These are phyloP conservation scores for Calliphora vomitoria DNA, from an alignment of 2,888 invertebrate species.

Conservation along the genomic window DNA sequence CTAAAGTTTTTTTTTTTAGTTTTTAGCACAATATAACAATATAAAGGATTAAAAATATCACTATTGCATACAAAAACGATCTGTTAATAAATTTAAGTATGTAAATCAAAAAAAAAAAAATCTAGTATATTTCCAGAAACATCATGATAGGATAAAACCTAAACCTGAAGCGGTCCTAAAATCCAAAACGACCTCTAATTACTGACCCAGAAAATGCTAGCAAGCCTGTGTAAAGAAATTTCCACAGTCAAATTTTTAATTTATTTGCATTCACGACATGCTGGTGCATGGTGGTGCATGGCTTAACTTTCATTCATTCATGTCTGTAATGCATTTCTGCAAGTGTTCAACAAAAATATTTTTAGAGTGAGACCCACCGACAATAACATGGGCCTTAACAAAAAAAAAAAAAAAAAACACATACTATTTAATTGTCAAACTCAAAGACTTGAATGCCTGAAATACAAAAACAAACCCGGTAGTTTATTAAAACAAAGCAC, in stretches of 20 bases:
- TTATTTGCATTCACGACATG: conserved; percentile 64
- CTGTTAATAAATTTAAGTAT: no score
- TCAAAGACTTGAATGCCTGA: conserved; percentile 50
- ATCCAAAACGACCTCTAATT: conserved; percentile 21
- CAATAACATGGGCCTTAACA: not conserved
- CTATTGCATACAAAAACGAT: no score
- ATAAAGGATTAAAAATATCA: no score
- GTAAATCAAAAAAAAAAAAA: no score
- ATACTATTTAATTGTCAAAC: conserved; percentile 67
- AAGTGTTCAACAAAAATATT: conserved; percentile 36
- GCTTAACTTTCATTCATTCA: conserved; percentile 73
- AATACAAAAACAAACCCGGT: conserved; percentile 65
- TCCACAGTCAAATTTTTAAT: conserved; percentile 11
- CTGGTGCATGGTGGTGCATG: conserved; percentile 29
- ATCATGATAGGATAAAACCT: no score
- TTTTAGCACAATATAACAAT: no score
- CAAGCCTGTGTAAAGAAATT: conserved; percentile 16
- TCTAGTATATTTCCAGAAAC: no score
- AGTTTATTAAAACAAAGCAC: conserved; percentile 72
- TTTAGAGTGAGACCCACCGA: conserved; percentile 54
- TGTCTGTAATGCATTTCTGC: conserved; percentile 60
- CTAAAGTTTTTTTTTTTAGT: no score
- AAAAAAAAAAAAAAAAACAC: conserved; percentile 12
- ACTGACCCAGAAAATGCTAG: conserved; percentile 60
- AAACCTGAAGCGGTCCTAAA: not conserved